Conservation (phyloP, 1,140 invertebrate species). For the Drosophila pruinosa region DNA sequence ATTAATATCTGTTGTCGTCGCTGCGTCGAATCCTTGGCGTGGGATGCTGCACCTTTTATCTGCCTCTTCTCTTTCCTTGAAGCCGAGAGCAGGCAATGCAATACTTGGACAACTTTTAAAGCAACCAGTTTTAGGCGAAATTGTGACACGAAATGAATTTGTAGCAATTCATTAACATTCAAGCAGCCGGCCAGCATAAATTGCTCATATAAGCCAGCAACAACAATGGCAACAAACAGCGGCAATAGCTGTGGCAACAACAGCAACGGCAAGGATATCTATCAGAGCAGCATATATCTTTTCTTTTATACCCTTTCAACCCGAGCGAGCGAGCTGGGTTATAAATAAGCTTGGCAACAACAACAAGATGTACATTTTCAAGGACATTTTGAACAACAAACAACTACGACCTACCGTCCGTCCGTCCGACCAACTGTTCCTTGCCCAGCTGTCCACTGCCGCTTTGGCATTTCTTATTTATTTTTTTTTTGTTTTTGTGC, state of each 20-base stretch:
- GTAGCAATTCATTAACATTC: conserved; percentile 76
- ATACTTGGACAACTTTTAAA: conserved; percentile 19
- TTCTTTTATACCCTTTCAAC: conserved; percentile 60
- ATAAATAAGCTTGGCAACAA: conserved; percentile 61
- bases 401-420: conserved; percentile 11
- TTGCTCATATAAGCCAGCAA: conserved; percentile 54
- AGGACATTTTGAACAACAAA: conserved; percentile 64
- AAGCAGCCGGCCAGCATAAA: conserved; percentile 45
- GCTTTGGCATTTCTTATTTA: conserved; percentile 51
- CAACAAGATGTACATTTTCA: conserved; percentile 47
- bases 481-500: conserved; percentile 31
- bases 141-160: conserved; percentile 63
- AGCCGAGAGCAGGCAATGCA: conserved; percentile 12
- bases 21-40: not conserved
- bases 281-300: conserved; percentile 57
- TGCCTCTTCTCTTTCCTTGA: too few species aligned
- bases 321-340: conserved; percentile 29
- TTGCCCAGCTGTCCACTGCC: conserved; percentile 61
- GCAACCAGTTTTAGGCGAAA: conserved; percentile 19
- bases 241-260: conserved; percentile 14
- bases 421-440: not conserved
- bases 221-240: conserved; percentile 19
- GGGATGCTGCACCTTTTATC: not conserved
- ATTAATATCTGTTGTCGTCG: conserved; percentile 54
- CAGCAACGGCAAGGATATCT: conserved; percentile 42